phyloP scores from a whole-genome alignment of 2,113 vertebrate species.

The Raphicerus campestris region DNA sequence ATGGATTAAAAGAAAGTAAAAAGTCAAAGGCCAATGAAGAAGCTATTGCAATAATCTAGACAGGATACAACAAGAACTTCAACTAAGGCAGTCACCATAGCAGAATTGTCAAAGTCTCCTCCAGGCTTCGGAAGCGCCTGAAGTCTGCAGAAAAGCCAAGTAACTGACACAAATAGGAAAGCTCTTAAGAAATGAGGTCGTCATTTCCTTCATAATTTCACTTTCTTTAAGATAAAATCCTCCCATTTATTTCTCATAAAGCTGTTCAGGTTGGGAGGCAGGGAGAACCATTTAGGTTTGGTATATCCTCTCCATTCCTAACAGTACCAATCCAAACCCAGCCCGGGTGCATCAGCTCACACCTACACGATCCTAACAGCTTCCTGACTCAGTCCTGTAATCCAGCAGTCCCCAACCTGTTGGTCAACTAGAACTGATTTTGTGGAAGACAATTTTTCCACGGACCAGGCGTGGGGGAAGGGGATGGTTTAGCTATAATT shows the following conservation, averaged over 20 bases:
- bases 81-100: background rate
- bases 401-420: background rate
- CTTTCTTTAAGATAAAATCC: background rate
- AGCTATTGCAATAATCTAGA: background rate
- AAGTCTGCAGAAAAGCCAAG: background rate
- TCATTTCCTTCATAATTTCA: background rate
- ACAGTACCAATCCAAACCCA: background rate
- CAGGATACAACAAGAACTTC: slow-evolving; percentile 5
- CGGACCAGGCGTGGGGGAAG: background rate
- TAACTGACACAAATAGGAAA: background rate
- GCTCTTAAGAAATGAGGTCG: background rate
- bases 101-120: background rate
- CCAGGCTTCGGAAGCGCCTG: background rate
- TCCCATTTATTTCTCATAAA: background rate
- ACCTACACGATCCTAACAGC: background rate
- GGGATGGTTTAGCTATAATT: background rate
- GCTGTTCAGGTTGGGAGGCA: background rate
- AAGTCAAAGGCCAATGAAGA: background rate
- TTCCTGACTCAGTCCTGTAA: background rate
- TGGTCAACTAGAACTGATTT: background rate
- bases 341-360: background rate
- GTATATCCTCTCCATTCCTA: background rate
- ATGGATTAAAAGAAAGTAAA: slow-evolving; percentile 32
- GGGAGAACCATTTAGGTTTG: background rate
- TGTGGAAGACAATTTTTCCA: background rate